A percentile compares a stretch with the other conserved stretches of the same genome.
These are phyloP conservation scores for Cerastis leucographa DNA, from an alignment of 2,888 invertebrate species.

Conservation along the genomic window DNA sequence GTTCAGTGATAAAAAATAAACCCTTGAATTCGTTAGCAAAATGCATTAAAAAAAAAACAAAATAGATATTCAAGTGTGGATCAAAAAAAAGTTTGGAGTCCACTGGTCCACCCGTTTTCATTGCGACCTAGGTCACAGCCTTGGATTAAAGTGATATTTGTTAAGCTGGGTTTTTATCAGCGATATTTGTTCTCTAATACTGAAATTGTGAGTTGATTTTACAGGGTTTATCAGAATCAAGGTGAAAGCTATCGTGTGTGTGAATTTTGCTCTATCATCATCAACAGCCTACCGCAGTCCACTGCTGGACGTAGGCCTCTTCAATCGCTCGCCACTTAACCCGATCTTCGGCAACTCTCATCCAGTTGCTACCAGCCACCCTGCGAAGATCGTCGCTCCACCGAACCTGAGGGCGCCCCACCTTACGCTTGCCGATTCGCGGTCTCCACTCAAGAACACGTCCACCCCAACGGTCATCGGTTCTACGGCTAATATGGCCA, in stretches of 20 bases:
- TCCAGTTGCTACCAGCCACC: background rate
- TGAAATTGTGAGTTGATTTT: background rate
- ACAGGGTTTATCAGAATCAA: background rate
- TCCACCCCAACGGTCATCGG: too few species aligned
- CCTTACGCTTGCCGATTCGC: too few species aligned
- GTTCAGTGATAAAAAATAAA: too few species aligned
- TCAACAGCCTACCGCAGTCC: background rate
- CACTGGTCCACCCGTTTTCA: background rate
- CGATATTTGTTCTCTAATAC: conserved; percentile 12
- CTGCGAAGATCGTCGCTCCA: background rate
- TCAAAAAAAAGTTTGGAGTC: background rate
- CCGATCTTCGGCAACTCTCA: background rate
- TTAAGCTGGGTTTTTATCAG: conserved; percentile 5
- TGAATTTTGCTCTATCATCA: too few species aligned
- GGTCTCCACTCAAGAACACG: too few species aligned
- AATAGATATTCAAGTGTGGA: background rate
- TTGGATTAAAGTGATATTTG: conserved; percentile 23
- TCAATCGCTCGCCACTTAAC: background rate
- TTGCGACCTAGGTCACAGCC: conserved; percentile 16
- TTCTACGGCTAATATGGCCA: too few species aligned
- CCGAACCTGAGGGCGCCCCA: too few species aligned
- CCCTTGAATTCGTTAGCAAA: too few species aligned
- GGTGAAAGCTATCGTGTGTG: background rate
- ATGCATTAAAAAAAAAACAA: too few species aligned
- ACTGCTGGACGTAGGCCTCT: background rate